phyloP scores from a whole-genome alignment of 2,113 vertebrate species.

The Potamarius usumacintae region DNA sequence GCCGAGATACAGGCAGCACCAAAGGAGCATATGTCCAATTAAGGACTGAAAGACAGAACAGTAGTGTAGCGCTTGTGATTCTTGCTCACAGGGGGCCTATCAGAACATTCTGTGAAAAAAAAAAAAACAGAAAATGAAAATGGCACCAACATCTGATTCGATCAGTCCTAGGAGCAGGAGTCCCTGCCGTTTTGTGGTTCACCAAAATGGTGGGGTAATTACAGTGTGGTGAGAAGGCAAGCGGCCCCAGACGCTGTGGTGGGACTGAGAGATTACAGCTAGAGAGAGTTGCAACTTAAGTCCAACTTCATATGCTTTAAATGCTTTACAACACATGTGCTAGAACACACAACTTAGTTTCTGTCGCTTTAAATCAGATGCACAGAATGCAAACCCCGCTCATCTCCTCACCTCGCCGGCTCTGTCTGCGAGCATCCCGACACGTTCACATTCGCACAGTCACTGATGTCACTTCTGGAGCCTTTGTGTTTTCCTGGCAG shows the following conservation, averaged over 20 bases:
- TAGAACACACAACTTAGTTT: background rate
- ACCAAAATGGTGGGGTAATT: constrained; percentile 97
- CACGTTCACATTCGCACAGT: constrained; percentile 69
- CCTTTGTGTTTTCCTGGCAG: constrained; percentile 90
- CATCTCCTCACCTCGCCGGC: constrained; percentile 17
- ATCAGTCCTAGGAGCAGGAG: constrained; percentile 71
- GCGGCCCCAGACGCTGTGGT: constrained; percentile 80
- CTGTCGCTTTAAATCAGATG: constrained; percentile 32
- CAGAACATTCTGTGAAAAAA: constrained; percentile 61
- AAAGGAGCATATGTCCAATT: constrained; percentile 80
- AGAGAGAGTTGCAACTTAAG: constrained; percentile 22
- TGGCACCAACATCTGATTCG: constrained; percentile 78
- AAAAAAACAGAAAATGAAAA: constrained; percentile 11
- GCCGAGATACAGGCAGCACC: constrained; percentile 61
- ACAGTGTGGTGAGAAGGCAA: constrained; percentile 89
- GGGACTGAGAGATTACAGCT: constrained; percentile 60
- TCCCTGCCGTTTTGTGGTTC: constrained; percentile 83
- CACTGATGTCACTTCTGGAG: constrained; percentile 87
- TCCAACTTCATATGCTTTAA: background rate
- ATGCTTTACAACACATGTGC: background rate
- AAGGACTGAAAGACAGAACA: constrained; percentile 74
- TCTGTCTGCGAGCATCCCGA: constrained; percentile 34
- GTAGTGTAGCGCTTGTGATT: constrained; percentile 74
- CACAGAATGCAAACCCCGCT: constrained; percentile 25
- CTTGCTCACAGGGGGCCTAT: constrained; percentile 73